Conservation (phyloP, 2,888 invertebrate species). For the Cistogaster globosa region DNA sequence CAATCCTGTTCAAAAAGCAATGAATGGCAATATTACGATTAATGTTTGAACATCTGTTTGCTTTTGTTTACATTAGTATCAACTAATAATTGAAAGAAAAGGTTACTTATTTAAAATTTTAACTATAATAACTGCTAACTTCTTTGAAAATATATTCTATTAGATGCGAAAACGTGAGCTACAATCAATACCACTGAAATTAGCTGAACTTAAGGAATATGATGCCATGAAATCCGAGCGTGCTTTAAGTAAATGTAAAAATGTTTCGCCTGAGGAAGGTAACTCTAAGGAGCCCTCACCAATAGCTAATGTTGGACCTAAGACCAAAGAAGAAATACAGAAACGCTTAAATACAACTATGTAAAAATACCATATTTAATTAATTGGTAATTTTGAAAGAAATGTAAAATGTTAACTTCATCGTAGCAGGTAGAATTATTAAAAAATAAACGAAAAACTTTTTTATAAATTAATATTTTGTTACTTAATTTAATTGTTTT, state of each 20-base stretch:
- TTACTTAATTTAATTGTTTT: too few species aligned
- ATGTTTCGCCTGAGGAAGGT: conserved; percentile 19
- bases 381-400: too few species aligned
- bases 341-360: conserved; percentile 72
- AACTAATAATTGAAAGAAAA: not conserved
- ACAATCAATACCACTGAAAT: conserved; percentile 81
- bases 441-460: too few species aligned
- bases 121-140: not conserved
- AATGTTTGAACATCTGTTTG: conserved; percentile 27
- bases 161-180: conserved; percentile 82
- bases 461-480: too few species aligned
- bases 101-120: not conserved
- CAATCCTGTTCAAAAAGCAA: too few species aligned
- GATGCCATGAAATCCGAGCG: conserved; percentile 80
- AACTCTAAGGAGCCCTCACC: conserved; percentile 56
- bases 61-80: not conserved
- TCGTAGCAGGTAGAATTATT: too few species aligned
- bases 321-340: conserved; percentile 72
- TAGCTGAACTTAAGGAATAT: conserved; percentile 82
- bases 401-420: too few species aligned
- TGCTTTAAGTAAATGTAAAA: conserved; percentile 63
- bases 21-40: not conserved
- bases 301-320: conserved; percentile 73
- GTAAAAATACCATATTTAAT: conserved; percentile 14
- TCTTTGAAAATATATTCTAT: not conserved